Evolutionary conservation across 2,888 invertebrate species (phyloP).

Genomic region (Parthenolecanium corni): DNA sequence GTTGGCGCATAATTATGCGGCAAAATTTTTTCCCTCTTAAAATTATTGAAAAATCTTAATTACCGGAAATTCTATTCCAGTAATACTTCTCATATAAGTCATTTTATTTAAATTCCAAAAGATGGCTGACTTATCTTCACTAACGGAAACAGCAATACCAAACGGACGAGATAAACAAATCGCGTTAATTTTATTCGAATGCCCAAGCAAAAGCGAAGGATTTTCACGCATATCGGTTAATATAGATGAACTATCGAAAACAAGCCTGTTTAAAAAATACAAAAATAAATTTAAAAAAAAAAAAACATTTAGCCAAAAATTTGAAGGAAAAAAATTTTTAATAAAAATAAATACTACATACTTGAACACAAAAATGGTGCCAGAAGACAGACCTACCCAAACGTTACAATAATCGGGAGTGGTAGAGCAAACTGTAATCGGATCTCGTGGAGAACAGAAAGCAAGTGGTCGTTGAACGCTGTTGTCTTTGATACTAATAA

Average conservation of each 20-base stretch:
- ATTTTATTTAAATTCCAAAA: conserved; percentile 75
- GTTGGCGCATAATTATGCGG: not conserved
- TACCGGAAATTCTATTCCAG: conserved; percentile 32
- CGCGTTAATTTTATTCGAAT: conserved; percentile 51
- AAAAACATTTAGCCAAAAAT: too few species aligned
- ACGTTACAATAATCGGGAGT: conserved; percentile 53
- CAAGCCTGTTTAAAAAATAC: too few species aligned
- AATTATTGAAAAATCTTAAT: conserved; percentile 36
- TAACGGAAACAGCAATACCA: conserved; percentile 62
- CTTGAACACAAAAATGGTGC: conserved; percentile 54
- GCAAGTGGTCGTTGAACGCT: conserved; percentile 55
- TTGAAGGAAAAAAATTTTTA: too few species aligned
- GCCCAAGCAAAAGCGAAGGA: conserved; percentile 49
- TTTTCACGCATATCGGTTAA: conserved; percentile 37
- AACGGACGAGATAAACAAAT: conserved; percentile 60
- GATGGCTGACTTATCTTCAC: conserved; percentile 56
- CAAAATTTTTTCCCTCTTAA: not conserved
- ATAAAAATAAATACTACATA: too few species aligned
- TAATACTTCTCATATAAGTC: conserved; percentile 33
- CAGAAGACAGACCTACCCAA: conserved; percentile 62
- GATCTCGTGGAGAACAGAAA: conserved; percentile 49
- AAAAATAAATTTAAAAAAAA: too few species aligned
- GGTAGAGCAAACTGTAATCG: conserved; percentile 41
- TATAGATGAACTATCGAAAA: conserved; percentile 40
- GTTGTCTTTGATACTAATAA: conserved; percentile 57